phyloP scores from a whole-genome alignment of 2,113 vertebrate species.

The Heloderma charlesbogerti region DNA sequence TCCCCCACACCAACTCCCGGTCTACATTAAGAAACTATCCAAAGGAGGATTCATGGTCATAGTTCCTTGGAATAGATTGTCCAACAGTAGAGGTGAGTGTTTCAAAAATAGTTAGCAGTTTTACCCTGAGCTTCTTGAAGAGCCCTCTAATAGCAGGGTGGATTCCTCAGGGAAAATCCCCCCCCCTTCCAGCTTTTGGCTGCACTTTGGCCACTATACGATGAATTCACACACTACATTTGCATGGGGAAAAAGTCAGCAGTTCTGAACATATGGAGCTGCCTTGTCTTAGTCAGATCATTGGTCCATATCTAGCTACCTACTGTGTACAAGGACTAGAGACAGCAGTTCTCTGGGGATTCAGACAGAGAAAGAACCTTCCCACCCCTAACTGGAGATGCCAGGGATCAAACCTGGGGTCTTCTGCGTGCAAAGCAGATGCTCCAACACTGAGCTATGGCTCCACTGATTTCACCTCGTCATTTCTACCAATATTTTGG shows the following conservation, averaged over 20 bases:
- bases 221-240: not conserved
- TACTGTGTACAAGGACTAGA: too few relatives aligned
- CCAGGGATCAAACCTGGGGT: too few relatives aligned
- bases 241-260: not conserved
- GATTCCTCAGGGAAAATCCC: not conserved
- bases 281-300: too few relatives aligned
- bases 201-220: not conserved
- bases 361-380: too few relatives aligned
- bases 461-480: not conserved
- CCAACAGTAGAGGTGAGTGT: slow-evolving; percentile 69
- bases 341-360: too few relatives aligned
- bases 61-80: slow-evolving; percentile 43
- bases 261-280: not conserved
- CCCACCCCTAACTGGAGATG: too few relatives aligned
- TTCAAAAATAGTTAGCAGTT: slow-evolving; percentile 93
- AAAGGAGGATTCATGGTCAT: slow-evolving; percentile 16
- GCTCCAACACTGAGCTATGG: not conserved
- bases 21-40: slow-evolving; percentile 14
- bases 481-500: not conserved
- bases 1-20: not conserved
- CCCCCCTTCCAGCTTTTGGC: not conserved
- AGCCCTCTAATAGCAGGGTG: slow-evolving; percentile 22
- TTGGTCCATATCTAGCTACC: too few relatives aligned
- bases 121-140: slow-evolving; percentile 50
- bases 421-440: too few relatives aligned